Evolutionary conservation across 2,888 invertebrate genomes (phyloP).

Genomic region (Cheiracanthium punctorium): DNA sequence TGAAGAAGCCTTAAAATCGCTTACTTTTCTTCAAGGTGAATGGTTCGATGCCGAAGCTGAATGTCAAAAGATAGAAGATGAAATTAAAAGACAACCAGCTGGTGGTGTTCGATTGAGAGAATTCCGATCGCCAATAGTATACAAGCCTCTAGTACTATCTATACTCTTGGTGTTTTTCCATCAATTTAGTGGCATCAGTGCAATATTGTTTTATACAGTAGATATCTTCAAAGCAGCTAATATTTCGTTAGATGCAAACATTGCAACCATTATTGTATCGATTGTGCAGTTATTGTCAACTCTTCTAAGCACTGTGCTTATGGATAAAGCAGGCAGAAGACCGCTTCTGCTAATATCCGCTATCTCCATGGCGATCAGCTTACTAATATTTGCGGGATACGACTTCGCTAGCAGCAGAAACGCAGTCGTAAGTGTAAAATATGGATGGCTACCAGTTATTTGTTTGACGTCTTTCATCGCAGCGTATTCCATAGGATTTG

Average conservation of each 20-base stretch:
- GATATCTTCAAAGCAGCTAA: conserved; percentile 89
- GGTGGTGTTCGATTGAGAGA: conserved; percentile 81
- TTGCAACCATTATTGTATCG: conserved; percentile 90
- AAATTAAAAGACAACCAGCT: conserved; percentile 76
- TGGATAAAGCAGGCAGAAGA: conserved; percentile 93
- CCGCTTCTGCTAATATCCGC: conserved; percentile 90
- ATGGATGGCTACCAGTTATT: conserved; percentile 85
- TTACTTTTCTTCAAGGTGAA: conserved; percentile 88
- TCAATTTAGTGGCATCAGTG: conserved; percentile 95
- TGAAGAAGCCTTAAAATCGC: conserved; percentile 85
- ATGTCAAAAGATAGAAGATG: conserved; percentile 77
- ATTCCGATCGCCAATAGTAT: conserved; percentile 83
- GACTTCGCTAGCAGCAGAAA: conserved; percentile 85
- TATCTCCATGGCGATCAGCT: conserved; percentile 81
- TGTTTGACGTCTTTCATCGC: conserved; percentile 89
- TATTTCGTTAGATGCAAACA: conserved; percentile 84
- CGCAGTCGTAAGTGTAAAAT: conserved; percentile 76
- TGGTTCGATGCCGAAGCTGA: conserved; percentile 86
- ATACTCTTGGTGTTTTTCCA: conserved; percentile 96
- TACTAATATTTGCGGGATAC: conserved; percentile 84
- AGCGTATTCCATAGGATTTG: conserved; percentile 90
- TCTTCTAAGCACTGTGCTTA: conserved; percentile 89
- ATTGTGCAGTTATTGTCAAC: conserved; percentile 92
- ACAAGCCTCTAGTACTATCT: conserved; percentile 87
- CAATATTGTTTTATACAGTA: conserved; percentile 93